Evolutionary conservation across 1,140 invertebrate species (phyloP).

Genomic region (Lepidotrigona ventralis): DNA sequence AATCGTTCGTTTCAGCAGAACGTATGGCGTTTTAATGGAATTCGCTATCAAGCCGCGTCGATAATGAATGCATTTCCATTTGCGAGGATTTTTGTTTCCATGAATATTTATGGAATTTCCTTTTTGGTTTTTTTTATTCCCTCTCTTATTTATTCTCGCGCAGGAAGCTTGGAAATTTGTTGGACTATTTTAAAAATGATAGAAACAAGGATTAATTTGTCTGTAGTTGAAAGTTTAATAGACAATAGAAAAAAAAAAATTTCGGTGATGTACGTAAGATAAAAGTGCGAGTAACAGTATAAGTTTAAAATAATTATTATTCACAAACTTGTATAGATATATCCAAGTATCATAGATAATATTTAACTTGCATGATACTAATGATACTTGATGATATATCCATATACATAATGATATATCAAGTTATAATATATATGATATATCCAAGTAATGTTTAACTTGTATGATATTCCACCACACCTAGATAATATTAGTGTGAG

Average conservation of each 20-base stretch:
- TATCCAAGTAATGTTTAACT: too few species aligned
- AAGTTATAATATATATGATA: too few species aligned
- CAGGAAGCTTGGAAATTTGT: neutral
- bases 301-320: too few species aligned
- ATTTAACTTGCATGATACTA: too few species aligned
- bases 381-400: too few species aligned
- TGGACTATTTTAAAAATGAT: neutral
- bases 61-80: slow-evolving; percentile 18
- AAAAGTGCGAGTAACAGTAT: neutral
- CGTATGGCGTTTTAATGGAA: slow-evolving; percentile 38
- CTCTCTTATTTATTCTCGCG: neutral
- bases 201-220: neutral
- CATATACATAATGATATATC: too few species aligned
- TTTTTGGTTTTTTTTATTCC: neutral
- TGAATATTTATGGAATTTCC: slow-evolving; percentile 6
- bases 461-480: too few species aligned
- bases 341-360: too few species aligned
- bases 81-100: slow-evolving; percentile 4
- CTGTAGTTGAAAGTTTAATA: neutral
- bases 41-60: slow-evolving; percentile 1
- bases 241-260: neutral
- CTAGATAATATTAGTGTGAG: too few species aligned
- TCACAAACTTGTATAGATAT: too few species aligned
- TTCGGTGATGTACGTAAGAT: neutral
- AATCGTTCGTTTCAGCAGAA: slow-evolving; percentile 17